Base-by-base conservation (phyloP, 2,113 vertebrate genomes). In the Platysteira castanea region DNA sequence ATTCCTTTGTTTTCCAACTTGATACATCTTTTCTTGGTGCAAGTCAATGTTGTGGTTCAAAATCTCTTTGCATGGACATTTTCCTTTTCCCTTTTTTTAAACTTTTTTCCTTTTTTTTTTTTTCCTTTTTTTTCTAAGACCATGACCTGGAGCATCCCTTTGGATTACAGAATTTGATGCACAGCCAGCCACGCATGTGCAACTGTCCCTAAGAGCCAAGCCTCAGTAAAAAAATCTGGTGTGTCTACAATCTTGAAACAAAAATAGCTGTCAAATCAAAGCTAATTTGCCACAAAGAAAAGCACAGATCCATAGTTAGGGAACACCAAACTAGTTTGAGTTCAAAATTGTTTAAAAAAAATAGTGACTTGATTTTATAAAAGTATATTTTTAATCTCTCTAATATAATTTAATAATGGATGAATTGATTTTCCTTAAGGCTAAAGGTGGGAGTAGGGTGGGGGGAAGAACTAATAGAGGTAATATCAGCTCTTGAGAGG, bases 241-340 rank as follows among this genome's bases (percentile, higher is more conserved):
- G 84, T 91, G 94, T 39, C 41, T 82, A 91, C 63, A 86, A 54
- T 89, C 93, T 93, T 91, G 65, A 90, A 96, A 93, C 49, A 93
- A 96, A 96, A 91, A 89, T 69, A 96, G 74, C 81, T 93, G 89
- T 95, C 91, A 96, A 94, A 96, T 95, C 77, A 91, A 94, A 96
- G 46, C 41, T 83, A 83, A 93, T 97, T 94, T 94, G 37, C 84
- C 46, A 91, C 81, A 87, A 89, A 89, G 13, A 70, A 83, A 73
- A 84, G 67, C 49, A 80, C 61, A 57, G 63, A 89, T 76, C 41
- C 70, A 53, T 74, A 73, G 84, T 79, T 42, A 83, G 37, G 73
- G 78, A 94, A 89, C 63, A 89, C 10, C 50, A 76, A 89, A 46
- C 39, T 82, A 60, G 57, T 79, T 10, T 49, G 77, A 75, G 53